Evolutionary conservation across 2,888 invertebrate species (phyloP), one percentile per base, ranked within the genome.

Genomic region (Julus scanicus): DNA sequence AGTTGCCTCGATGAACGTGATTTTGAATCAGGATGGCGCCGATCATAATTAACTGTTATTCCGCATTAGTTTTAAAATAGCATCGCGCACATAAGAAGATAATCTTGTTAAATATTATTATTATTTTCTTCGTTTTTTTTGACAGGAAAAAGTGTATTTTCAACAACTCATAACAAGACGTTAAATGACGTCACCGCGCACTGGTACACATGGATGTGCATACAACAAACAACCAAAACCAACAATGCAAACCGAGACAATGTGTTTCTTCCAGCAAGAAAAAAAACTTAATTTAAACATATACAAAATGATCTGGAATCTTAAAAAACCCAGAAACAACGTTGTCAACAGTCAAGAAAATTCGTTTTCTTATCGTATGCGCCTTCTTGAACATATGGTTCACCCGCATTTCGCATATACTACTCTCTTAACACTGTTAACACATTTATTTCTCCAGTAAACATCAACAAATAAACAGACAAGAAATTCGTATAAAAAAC

Each of bases 351-450:
- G 63, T 17, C 63, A n/a, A 63, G 63, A 63, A 63, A 63, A 63
- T 63, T 63, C 63, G 63, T 63, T 63, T 63, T 63, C 63, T 63
- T 63, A 63, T 63, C 63, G 17, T 20, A 63, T 29, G 29, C 63
- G 63, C 63, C 63, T 63, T 63, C n/a, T 63, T 63, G 63, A 63
- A 63, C 63, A 63, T 8, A 63, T 53, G 53, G 15, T 53, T 53
- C 63, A n/a, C 63, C n/a, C 4, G 20, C 63, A 63, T 63, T 17
- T 63, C 17, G 44, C 44, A 44, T 44, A 44, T 44, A 6, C n/a
- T n/a, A 29, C 53, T 3, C 13, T 53, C 17, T 63, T n/a, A 63
- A 20, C 63, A 3, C 63, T n/a, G 6, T 6, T 2, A 63, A 63
- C 63, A 63, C 20, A 20, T 63, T 63, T 63, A n/a, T n/a, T 71